A percentile compares a stretch with the other conserved stretches of the same genome.
These are phyloP conservation scores for Heterohyrax brucei DNA, from an alignment of 2,797 vertebrate genomes.

Conservation along the genomic window DNA sequence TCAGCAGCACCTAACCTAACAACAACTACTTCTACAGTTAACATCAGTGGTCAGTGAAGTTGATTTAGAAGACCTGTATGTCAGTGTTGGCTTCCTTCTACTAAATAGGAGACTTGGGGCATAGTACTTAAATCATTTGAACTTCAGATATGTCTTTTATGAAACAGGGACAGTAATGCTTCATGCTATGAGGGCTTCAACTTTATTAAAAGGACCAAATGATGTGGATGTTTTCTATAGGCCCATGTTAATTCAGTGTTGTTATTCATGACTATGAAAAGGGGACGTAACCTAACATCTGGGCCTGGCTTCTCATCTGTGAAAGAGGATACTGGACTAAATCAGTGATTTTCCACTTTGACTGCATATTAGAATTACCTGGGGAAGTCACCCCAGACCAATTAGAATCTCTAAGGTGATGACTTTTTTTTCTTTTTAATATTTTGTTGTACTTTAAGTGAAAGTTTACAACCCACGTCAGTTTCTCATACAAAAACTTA, in stretches of 20 bases:
- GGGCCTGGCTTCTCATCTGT: neutral
- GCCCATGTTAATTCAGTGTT: neutral
- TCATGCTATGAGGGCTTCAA: neutral
- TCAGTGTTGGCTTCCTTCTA: neutral
- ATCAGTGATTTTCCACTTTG: neutral
- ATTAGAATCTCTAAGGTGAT: neutral
- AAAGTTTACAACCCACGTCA: too few species aligned
- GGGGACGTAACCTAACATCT: neutral
- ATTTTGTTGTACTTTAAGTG: too few species aligned
- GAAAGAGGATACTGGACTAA: neutral
- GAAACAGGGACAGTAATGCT: neutral
- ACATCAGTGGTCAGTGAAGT: neutral
- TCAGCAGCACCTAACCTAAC: too few species aligned
- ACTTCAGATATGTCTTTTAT: neutral
- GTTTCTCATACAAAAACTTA: too few species aligned
- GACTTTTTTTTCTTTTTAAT: neutral
- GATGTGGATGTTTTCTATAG: neutral
- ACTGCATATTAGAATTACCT: neutral
- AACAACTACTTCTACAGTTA: neutral
- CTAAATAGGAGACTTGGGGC: neutral
- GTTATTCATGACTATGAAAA: neutral
- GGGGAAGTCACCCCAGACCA: neutral
- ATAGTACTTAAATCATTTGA: neutral
- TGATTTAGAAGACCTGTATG: neutral
- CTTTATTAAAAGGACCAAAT: conserved; percentile 13